Evolutionary conservation across 2,113 vertebrate species (phyloP).

Genomic region (Pteropus alecto): DNA sequence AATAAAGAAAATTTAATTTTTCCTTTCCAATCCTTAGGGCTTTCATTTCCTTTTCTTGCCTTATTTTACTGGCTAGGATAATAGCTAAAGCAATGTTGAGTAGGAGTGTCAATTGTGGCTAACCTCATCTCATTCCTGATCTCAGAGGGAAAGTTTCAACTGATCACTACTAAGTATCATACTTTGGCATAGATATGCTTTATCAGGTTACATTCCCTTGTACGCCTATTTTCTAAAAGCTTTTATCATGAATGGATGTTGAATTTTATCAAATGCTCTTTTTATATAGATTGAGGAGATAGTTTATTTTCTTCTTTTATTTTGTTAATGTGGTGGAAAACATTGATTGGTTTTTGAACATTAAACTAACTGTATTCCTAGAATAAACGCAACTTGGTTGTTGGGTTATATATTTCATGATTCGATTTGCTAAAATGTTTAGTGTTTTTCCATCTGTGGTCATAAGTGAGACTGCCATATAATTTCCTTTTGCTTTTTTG

Average conservation of each 20-base stretch:
- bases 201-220: background rate
- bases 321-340: background rate
- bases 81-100: background rate
- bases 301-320: background rate
- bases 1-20: conserved; percentile 16
- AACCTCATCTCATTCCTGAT: background rate
- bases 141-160: background rate
- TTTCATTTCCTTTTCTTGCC: background rate
- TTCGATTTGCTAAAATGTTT: background rate
- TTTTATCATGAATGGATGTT: background rate
- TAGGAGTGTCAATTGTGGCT: background rate
- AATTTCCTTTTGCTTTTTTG: background rate
- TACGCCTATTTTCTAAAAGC: background rate
- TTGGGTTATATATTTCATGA: background rate
- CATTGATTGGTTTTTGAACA: background rate
- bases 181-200: background rate
- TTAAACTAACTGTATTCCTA: background rate
- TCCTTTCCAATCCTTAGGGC: background rate
- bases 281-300: background rate
- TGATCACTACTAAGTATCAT: background rate
- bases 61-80: background rate
- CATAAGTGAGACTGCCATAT: background rate
- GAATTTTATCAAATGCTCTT: background rate
- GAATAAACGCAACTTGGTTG: background rate
- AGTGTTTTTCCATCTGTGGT: background rate